Percentiles rank a stretch among this genome's conserved stretches.
Conservation (phyloP, 2,113 vertebrate species). For the Genyomyrus donnyi region DNA sequence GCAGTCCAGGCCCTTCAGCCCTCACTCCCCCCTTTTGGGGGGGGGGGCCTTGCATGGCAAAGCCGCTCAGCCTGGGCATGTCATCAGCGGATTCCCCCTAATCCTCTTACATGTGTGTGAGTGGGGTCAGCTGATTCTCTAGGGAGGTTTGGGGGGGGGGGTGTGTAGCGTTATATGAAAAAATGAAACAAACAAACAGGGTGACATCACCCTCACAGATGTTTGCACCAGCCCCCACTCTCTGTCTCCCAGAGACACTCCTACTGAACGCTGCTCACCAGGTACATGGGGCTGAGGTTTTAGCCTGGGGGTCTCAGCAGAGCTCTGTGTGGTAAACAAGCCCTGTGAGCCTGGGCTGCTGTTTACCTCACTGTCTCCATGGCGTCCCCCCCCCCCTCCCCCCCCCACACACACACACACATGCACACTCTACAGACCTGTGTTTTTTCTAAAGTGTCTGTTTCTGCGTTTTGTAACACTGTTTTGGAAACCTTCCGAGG, state of each 20-base stretch:
- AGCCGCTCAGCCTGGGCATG: slow-evolving; percentile 11
- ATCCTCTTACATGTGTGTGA: slow-evolving; percentile 3
- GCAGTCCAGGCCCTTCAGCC: neutral
- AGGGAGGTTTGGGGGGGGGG: neutral
- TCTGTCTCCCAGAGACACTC: neutral
- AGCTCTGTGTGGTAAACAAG: neutral
- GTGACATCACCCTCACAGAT: neutral
- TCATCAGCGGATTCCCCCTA: neutral
- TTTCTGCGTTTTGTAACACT: neutral
- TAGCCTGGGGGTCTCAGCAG: neutral
- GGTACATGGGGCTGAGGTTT: neutral
- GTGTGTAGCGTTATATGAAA: neutral
- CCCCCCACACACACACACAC: neutral
- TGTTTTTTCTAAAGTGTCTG: neutral
- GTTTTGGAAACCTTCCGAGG: neutral
- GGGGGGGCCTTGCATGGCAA: neutral
- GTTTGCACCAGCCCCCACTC: neutral
- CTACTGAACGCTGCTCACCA: neutral
- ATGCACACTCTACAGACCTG: neutral
- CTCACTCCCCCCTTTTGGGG: neutral
- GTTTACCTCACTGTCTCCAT: neutral
- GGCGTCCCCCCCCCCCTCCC: neutral
- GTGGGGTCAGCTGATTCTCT: slow-evolving; percentile 5
- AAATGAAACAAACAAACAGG: neutral
- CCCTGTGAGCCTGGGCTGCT: neutral